Conservation (phyloP, 1,140 invertebrate genomes). For the Cydia splendana region DNA sequence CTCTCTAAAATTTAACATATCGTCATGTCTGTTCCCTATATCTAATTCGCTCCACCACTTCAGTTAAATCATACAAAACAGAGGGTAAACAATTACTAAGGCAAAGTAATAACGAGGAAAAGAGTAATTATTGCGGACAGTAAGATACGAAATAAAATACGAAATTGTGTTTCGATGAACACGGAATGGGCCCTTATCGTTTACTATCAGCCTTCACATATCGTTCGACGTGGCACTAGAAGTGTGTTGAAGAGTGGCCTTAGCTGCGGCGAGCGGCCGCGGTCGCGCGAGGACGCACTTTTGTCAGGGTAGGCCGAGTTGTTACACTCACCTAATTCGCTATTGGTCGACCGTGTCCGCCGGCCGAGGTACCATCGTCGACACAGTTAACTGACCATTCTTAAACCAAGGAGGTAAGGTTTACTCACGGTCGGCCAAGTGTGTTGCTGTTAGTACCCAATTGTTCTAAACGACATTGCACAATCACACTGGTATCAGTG, state of each 20-base stretch:
- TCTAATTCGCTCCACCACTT: constrained; percentile 76
- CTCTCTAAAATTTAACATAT: constrained; percentile 79
- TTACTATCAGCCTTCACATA: constrained; percentile 66
- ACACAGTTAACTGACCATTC: constrained; percentile 6
- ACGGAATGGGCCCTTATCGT: constrained; percentile 70
- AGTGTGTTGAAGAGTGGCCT: constrained; percentile 37
- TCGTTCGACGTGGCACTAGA: constrained; percentile 57
- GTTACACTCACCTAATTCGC: background rate
- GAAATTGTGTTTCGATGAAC: constrained; percentile 63
- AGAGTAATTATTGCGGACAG: constrained; percentile 64
- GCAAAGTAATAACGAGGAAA: constrained; percentile 70
- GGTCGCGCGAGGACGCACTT: background rate
- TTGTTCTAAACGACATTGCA: constrained; percentile 72
- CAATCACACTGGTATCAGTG: constrained; percentile 73
- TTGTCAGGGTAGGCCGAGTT: background rate
- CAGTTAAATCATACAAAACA: constrained; percentile 69
- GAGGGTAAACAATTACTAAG: constrained; percentile 62
- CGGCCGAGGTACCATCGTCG: constrained; percentile 23
- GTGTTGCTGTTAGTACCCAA: constrained; percentile 39
- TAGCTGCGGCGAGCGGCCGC: constrained; percentile 38
- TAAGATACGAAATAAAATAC: constrained; percentile 64
- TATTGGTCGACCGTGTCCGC: constrained; percentile 1
- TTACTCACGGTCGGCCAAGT: background rate
- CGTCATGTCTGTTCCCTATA: constrained; percentile 78
- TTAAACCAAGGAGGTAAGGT: background rate